Conservation (phyloP, 2,888 invertebrate genomes). For the Andricus curvator region DNA sequence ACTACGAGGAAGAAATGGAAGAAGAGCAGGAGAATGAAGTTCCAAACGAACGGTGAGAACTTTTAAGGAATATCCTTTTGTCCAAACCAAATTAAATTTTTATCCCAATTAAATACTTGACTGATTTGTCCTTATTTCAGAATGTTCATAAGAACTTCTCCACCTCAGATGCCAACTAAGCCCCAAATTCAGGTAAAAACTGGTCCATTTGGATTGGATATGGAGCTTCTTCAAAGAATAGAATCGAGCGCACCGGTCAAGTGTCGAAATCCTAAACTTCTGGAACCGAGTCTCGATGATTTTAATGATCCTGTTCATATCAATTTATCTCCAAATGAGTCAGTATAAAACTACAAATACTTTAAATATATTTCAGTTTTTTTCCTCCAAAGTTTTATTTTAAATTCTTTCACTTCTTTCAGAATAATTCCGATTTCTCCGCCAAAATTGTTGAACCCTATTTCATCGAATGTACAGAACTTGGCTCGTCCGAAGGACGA, state of each 20-base stretch:
- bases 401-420: constrained; percentile 19
- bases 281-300: constrained; percentile 72
- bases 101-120: neutral
- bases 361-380: constrained; percentile 34
- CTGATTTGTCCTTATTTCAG: neutral
- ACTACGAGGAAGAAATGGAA: constrained; percentile 72
- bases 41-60: constrained; percentile 58
- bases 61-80: constrained; percentile 18
- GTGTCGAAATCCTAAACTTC: constrained; percentile 75
- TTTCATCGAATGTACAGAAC: constrained; percentile 76
- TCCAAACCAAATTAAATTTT: neutral
- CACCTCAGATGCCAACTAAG: constrained; percentile 51
- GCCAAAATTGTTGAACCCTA: constrained; percentile 79
- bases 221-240: constrained; percentile 84
- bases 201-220: constrained; percentile 90
- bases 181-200: constrained; percentile 67
- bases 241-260: constrained; percentile 79
- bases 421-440: constrained; percentile 80
- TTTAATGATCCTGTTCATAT: constrained; percentile 63
- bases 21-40: constrained; percentile 54
- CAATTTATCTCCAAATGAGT: constrained; percentile 64
- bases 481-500: constrained; percentile 78
- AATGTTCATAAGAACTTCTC: constrained; percentile 60
- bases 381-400: constrained; percentile 33
- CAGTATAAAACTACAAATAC: constrained; percentile 53